Evolutionary conservation across 1,140 invertebrate species (phyloP).

Genomic region (Drosophila saltans): DNA sequence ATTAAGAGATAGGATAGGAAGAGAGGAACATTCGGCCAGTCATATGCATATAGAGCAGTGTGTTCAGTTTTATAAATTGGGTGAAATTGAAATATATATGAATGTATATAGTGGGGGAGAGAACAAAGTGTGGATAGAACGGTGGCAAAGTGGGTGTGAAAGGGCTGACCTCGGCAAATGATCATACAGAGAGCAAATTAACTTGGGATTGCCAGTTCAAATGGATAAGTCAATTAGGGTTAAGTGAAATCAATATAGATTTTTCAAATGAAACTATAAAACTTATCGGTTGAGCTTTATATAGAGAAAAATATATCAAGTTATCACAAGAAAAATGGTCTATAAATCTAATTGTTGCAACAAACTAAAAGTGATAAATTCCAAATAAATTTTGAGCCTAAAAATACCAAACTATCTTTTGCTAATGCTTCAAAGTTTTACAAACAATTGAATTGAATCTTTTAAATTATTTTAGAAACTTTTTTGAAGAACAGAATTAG

Average conservation of each 20-base stretch:
- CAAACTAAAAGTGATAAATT: too few species aligned
- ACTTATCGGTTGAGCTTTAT: too few species aligned
- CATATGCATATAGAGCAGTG: slow-evolving; percentile 44
- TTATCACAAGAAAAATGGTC: too few species aligned
- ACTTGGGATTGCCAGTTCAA: neutral
- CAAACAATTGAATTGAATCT: too few species aligned
- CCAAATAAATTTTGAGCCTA: too few species aligned
- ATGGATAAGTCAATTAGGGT: slow-evolving; percentile 5
- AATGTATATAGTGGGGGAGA: neutral
- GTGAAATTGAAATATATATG: slow-evolving; percentile 36
- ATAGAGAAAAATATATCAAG: too few species aligned
- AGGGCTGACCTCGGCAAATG: slow-evolving; percentile 56
- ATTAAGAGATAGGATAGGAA: slow-evolving; percentile 46
- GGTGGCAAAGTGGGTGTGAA: slow-evolving; percentile 50
- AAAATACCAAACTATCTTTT: too few species aligned
- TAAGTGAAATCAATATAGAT: neutral
- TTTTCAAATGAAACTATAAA: too few species aligned
- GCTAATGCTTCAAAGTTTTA: too few species aligned
- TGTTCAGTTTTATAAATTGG: slow-evolving; percentile 69
- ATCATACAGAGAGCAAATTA: slow-evolving; percentile 18
- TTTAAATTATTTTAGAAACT: too few species aligned
- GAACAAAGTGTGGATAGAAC: slow-evolving; percentile 27
- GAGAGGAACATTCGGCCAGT: slow-evolving; percentile 1
- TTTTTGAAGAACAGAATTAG: too few species aligned
- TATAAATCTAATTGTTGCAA: too few species aligned